Percentiles rank a stretch among this genome's conserved stretches.
Conservation (phyloP, 2,797 vertebrate genomes). For the Sebastolobus altivelis region DNA sequence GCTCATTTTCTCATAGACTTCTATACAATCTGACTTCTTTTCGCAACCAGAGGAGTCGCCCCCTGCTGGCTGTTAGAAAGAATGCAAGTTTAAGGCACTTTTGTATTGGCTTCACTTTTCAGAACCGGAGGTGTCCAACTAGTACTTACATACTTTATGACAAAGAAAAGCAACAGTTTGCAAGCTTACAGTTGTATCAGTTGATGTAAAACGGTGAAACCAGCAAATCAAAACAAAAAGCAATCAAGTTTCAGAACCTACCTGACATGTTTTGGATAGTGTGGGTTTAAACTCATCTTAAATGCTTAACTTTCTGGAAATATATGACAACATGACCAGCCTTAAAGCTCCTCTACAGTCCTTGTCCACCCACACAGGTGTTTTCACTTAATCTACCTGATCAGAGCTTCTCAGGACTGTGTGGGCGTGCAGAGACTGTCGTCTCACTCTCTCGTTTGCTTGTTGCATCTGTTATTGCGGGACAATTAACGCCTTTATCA, state of each 20-base stretch:
- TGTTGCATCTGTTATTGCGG: neutral
- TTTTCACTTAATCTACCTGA: constrained; percentile 1
- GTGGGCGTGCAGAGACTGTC: neutral
- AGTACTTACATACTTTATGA: neutral
- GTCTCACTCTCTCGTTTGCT: neutral
- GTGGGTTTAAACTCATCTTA: neutral
- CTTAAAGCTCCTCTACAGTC: neutral
- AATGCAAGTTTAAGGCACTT: no score
- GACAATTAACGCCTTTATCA: neutral
- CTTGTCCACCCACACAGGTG: neutral
- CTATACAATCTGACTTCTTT: no score
- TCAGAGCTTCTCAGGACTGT: neutral
- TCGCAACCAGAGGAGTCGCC: no score
- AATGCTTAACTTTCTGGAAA: neutral
- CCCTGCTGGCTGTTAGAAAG: no score
- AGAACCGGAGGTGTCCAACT: no score
- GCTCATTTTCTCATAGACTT: no score
- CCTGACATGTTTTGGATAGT: neutral
- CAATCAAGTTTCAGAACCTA: neutral
- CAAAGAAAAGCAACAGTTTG: neutral
- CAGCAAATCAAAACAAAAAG: neutral
- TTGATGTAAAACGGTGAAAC: neutral
- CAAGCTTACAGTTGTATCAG: neutral
- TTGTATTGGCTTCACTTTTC: no score
- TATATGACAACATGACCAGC: neutral